Conservation (phyloP, 2,888 invertebrate species). For the Lepetodrilus schrolli region DNA sequence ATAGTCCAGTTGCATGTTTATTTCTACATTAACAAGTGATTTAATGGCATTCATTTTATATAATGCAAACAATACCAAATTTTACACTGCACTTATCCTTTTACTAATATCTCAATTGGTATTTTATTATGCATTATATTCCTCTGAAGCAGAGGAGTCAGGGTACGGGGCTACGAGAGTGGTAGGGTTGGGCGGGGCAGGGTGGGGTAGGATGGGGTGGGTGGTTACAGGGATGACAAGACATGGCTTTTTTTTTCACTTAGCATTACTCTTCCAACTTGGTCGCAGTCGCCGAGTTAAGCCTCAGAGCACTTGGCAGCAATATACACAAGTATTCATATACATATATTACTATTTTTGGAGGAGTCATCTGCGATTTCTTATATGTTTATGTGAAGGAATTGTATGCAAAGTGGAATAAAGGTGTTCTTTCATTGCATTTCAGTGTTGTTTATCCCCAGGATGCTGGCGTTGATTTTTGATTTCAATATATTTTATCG, state of each 20-base stretch:
- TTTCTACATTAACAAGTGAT: neutral
- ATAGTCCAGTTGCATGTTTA: constrained; percentile 23
- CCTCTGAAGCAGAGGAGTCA: neutral
- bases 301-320: constrained; percentile 31
- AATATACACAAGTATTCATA: constrained; percentile 69
- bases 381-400: constrained; percentile 68
- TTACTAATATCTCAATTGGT: neutral
- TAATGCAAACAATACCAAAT: constrained; percentile 25
- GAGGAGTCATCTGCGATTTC: constrained; percentile 66
- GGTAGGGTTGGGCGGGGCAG: neutral
- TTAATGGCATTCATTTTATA: constrained; percentile 17
- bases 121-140: constrained; percentile 27
- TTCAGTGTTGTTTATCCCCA: neutral
- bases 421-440: constrained; percentile 64
- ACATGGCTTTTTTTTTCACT: too few relatives aligned
- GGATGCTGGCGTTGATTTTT: neutral
- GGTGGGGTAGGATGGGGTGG: neutral
- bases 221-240: too few relatives aligned
- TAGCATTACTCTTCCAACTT: constrained; percentile 46
- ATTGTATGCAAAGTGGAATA: constrained; percentile 72
- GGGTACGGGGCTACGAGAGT: neutral
- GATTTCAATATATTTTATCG: too few relatives aligned
- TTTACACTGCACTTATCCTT: neutral
- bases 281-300: constrained; percentile 34
- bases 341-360: constrained; percentile 68